Evolutionary conservation across 2,113 vertebrate species (phyloP).

Genomic region (Passer domesticus): DNA sequence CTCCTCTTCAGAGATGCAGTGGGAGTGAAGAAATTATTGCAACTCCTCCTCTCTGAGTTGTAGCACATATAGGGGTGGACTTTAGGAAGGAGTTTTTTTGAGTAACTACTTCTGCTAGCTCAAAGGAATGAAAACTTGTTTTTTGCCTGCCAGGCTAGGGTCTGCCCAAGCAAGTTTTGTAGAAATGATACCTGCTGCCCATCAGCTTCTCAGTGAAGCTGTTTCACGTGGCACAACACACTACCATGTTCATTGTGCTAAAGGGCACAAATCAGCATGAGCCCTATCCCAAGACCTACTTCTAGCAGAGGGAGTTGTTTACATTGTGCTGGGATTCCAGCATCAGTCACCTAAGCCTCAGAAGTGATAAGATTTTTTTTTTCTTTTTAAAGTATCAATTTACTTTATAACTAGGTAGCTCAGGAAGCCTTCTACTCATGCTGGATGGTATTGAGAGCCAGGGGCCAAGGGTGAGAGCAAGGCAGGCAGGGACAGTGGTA

Average conservation of each 20-base stretch:
- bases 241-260: neutral
- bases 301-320: neutral
- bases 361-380: neutral
- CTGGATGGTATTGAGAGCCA: neutral
- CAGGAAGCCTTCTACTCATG: neutral
- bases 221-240: neutral
- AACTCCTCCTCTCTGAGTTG: neutral
- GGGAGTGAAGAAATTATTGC: neutral
- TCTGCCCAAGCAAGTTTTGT: neutral
- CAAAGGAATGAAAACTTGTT: neutral
- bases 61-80: accelerated
- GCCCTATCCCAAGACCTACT: neutral
- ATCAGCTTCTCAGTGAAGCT: neutral
- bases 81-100: neutral
- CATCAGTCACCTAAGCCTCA: neutral
- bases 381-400: neutral
- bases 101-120: neutral
- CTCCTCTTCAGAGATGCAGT: neutral
- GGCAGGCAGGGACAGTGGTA: neutral
- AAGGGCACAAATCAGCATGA: neutral
- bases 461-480: neutral
- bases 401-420: neutral
- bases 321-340: neutral
- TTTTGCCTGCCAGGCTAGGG: neutral
- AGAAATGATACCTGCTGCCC: neutral